Evolutionary conservation across 64 coral and sea anemone species (phyloP).

Genomic region (Stichodactyla mertensii): DNA sequence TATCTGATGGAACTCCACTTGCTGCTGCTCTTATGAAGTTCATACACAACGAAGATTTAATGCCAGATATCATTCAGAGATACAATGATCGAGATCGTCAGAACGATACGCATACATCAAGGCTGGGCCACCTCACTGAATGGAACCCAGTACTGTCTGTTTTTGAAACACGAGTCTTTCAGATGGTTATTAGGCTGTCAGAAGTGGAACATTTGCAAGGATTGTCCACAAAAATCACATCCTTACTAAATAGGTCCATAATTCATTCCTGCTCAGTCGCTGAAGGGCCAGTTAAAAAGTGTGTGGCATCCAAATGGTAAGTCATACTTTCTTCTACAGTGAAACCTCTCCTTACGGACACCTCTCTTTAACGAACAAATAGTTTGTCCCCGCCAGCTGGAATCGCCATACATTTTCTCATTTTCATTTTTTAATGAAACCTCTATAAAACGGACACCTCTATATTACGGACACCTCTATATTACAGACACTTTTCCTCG

Average conservation of each 20-base stretch:
- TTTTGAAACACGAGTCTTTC: constrained; percentile 50
- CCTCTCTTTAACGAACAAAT: too few relatives aligned
- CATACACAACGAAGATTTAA: constrained; percentile 35
- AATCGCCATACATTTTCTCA: too few relatives aligned
- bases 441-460: too few relatives aligned
- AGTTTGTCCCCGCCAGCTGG: too few relatives aligned
- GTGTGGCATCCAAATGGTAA: constrained; percentile 57
- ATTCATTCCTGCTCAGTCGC: neutral
- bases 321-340: neutral
- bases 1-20: constrained; percentile 54
- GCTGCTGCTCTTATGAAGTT: constrained; percentile 45
- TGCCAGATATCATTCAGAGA: constrained; percentile 27
- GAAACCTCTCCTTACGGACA: too few relatives aligned
- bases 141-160: constrained; percentile 46
- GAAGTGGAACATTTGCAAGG: constrained; percentile 16
- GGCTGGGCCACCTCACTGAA: neutral
- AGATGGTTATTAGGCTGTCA: constrained; percentile 28
- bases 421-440: too few relatives aligned
- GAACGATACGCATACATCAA: neutral
- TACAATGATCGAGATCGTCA: neutral
- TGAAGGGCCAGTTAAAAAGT: constrained; percentile 2
- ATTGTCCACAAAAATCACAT: constrained; percentile 19
- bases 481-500: too few relatives aligned
- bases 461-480: too few relatives aligned
- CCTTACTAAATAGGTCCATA: constrained; percentile 43